Evolutionary conservation across 1,140 invertebrate genomes (phyloP).

Genomic region (Drosophila paulistorum): DNA sequence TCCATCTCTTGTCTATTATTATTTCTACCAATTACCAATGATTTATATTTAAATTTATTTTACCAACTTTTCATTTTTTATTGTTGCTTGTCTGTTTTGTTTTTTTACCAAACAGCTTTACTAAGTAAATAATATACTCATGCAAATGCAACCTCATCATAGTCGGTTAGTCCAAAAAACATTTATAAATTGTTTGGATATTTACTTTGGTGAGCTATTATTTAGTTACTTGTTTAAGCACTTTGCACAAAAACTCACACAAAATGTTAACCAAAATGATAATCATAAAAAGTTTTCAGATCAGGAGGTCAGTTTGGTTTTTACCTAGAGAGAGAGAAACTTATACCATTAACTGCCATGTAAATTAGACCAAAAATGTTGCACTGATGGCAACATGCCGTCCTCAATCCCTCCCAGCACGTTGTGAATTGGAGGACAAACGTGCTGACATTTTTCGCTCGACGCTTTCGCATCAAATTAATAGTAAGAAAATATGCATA

Average conservation of each 20-base stretch:
- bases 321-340: not conserved
- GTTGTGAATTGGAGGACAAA: constrained; percentile 37
- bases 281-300: not conserved
- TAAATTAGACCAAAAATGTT: constrained; percentile 13
- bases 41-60: no score
- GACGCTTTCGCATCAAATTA: constrained; percentile 60
- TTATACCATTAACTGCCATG: constrained; percentile 12
- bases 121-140: not conserved
- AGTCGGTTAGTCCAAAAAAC: not conserved
- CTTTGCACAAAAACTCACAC: not conserved
- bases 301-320: not conserved
- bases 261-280: not conserved
- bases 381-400: no score
- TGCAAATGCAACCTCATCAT: not conserved
- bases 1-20: no score
- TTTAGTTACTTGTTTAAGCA: not conserved
- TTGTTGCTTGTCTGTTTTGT: not conserved
- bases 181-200: constrained; percentile 1
- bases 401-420: not conserved
- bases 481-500: constrained; percentile 67
- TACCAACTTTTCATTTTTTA: no score
- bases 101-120: no score
- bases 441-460: constrained; percentile 57
- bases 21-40: no score
- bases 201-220: not conserved